Percentiles rank a stretch among this genome's conserved stretches.
Evolutionary conservation across 2,888 invertebrate genomes (phyloP).

Genomic region (Archaeoteleia sp.): DNA sequence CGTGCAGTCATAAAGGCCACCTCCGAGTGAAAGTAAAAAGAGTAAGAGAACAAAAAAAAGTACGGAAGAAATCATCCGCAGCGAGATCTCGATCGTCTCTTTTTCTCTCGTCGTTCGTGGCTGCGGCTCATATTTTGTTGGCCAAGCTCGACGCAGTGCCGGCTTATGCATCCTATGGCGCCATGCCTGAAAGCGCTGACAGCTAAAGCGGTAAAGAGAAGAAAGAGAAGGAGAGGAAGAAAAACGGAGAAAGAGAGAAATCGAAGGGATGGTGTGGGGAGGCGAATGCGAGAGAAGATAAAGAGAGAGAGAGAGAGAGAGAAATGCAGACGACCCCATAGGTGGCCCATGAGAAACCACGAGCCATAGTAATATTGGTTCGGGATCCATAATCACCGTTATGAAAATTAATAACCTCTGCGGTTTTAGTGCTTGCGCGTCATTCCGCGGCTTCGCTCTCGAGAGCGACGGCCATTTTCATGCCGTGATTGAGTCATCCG

Average conservation of each 20-base stretch:
- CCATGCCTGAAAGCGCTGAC: slow-evolving; percentile 66
- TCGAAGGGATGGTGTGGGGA: too few species aligned
- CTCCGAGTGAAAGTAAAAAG: slow-evolving; percentile 31
- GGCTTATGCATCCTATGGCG: slow-evolving; percentile 68
- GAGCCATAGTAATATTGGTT: slow-evolving; percentile 66
- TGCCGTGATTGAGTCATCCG: slow-evolving; percentile 58
- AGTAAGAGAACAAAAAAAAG: slow-evolving; percentile 8
- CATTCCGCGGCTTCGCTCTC: slow-evolving; percentile 44
- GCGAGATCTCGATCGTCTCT: too few species aligned
- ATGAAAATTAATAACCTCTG: slow-evolving; percentile 71
- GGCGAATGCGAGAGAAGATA: slow-evolving; percentile 6
- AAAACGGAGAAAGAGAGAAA: slow-evolving; percentile 21
- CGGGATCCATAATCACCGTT: slow-evolving; percentile 66
- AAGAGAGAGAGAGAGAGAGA: slow-evolving; percentile 9
- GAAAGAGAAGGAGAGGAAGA: slow-evolving; percentile 42
- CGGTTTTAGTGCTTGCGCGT: slow-evolving; percentile 61
- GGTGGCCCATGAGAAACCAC: slow-evolving; percentile 62
- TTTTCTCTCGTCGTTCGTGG: slow-evolving; percentile 46
- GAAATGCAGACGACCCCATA: slow-evolving; percentile 54
- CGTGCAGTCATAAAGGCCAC: slow-evolving; percentile 2
- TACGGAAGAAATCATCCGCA: too few species aligned
- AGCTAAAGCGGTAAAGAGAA: slow-evolving; percentile 46
- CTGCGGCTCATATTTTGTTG: slow-evolving; percentile 53
- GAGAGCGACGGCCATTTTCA: slow-evolving; percentile 55
- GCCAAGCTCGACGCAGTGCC: slow-evolving; percentile 56